Evolutionary conservation across 2,113 vertebrate genomes (phyloP), one percentile per base, ranked within the genome.

Genomic region (Platanista minor): DNA sequence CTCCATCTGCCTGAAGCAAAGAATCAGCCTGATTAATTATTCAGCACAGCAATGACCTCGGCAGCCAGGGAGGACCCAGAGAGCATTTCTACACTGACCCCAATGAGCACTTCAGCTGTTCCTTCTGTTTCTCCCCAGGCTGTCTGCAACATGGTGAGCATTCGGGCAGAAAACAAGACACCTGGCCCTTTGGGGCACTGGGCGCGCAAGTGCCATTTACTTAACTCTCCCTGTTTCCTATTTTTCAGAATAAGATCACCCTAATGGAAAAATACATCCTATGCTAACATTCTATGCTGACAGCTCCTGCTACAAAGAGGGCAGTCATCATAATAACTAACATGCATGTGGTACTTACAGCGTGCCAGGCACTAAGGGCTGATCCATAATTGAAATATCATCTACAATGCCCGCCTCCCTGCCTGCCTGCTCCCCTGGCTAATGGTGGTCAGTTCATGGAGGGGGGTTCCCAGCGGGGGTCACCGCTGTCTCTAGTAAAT

Each of bases 311-410:
- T 29, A 41, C 5, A 46, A 41, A 36, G 49, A 57, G 54, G 54
- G 33, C 0, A 2, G 17, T 46, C 18, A 6, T 4, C 3, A 10
- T 21, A n/a, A 88, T 0, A 25, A 41, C 18, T 39, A 8, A 29
- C 6, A 36, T 2, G 5, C 61, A 20, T 0, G 1, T 0, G 13
- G 29, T 1, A 1, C 43, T 31, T n/a, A 36, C 6, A 3, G 33
- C 0, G 21, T 1, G 5, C 64, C 31, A 23, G 64, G 43, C 7
- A 6, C 39, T 8, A 11, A 23, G 46, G n/a, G 11, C 9, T 14
- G 66, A 81, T 5, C 8, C 18, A 4, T 25, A 9, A 7, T 0
- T 49, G 54, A 81, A 41, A 4, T 12, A 14, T 6, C 2, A 0
- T 5, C 61, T 7, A 15, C 15, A 1, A 36, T 0, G 36, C 14